Evolutionary conservation across 2,888 invertebrate species (phyloP).

Genomic region (Euspilapteryx auroguttella): DNA sequence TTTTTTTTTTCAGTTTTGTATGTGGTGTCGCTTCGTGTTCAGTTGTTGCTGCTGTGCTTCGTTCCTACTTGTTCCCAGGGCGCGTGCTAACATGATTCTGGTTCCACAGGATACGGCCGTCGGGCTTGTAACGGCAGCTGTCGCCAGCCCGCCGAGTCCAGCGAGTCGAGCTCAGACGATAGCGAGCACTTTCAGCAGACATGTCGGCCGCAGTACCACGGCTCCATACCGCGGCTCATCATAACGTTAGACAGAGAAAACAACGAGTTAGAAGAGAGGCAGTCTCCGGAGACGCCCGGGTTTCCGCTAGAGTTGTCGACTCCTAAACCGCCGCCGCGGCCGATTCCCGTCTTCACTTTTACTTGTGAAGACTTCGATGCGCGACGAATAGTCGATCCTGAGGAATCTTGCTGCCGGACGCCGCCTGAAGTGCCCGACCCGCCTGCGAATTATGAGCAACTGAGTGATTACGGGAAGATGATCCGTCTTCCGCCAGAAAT

Average conservation of each 20-base stretch:
- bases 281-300: constrained; percentile 40
- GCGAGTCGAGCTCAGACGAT: constrained; percentile 44
- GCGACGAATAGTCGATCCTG: no score
- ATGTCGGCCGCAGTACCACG: constrained; percentile 25
- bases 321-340: constrained; percentile 15
- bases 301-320: constrained; percentile 28
- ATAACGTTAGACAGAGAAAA: constrained; percentile 42
- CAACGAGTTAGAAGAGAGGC: constrained; percentile 32
- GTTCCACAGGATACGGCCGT: constrained; percentile 38
- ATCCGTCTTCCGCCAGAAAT: constrained; percentile 37
- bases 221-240: constrained; percentile 43
- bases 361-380: constrained; percentile 48
- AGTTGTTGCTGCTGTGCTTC: background rate
- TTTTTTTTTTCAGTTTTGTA: constrained; percentile 5
- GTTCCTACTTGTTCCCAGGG: no score
- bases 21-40: constrained; percentile 1
- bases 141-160: constrained; percentile 31
- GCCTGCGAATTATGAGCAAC: constrained; percentile 23
- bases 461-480: constrained; percentile 28
- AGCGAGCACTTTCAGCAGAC: constrained; percentile 27
- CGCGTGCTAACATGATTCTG: no score
- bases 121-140: constrained; percentile 28
- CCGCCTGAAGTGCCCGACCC: constrained; percentile 28
- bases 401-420: constrained; percentile 14
- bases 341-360: constrained; percentile 43